These are phyloP conservation scores for Grus americana DNA, from an alignment of 2,113 vertebrate species.

Conservation along the genomic window DNA sequence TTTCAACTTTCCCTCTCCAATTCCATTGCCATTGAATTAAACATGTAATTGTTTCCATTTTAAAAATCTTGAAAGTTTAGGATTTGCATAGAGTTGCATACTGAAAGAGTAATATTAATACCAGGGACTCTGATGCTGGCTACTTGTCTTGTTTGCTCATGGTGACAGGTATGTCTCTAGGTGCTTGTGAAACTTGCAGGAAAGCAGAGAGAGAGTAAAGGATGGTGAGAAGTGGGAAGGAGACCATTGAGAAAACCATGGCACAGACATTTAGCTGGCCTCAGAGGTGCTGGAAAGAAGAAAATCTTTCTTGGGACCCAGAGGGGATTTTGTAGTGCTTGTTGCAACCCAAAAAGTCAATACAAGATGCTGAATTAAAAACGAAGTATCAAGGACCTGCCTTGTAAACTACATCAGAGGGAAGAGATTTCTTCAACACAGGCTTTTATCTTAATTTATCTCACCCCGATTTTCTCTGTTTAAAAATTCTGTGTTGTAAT, in stretches of 20 bases:
- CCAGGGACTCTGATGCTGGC: neutral
- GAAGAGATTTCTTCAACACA: neutral
- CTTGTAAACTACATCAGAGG: neutral
- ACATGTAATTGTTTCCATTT: neutral
- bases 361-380: neutral
- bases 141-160: neutral
- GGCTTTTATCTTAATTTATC: neutral
- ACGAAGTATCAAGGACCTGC: neutral
- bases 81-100: neutral
- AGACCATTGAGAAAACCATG: neutral
- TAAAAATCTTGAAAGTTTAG: neutral
- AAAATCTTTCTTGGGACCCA: neutral
- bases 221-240: neutral
- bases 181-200: neutral
- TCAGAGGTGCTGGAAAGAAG: neutral
- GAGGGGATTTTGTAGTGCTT: neutral
- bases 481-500: neutral
- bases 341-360: neutral
- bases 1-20: neutral
- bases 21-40: neutral
- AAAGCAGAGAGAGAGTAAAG: neutral
- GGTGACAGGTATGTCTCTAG: neutral
- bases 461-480: neutral
- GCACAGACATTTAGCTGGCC: neutral
- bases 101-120: neutral